phyloP scores from a whole-genome alignment of 2,113 vertebrate genomes.

The Chlorodrepanis virens region DNA sequence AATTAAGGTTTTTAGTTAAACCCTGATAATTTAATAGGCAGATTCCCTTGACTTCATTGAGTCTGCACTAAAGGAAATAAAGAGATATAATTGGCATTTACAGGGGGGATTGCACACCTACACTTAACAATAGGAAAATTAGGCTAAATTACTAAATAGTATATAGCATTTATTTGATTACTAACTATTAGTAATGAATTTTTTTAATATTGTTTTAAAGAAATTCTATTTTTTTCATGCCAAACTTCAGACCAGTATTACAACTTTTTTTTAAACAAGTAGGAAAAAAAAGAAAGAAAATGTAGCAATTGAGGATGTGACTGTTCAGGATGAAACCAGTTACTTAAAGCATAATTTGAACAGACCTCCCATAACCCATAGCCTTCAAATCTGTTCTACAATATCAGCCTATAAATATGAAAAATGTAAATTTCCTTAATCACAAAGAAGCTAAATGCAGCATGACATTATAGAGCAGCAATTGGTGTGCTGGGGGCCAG shows the following conservation, averaged over 20 bases:
- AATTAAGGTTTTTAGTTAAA: not conserved
- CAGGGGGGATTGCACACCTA: not conserved
- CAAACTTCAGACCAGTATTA: not conserved
- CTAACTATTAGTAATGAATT: not conserved
- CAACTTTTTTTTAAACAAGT: not conserved
- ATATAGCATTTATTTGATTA: not conserved
- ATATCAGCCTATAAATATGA: not conserved
- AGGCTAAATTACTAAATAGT: not conserved
- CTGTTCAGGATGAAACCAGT: not conserved
- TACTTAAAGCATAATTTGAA: not conserved
- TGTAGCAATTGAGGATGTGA: not conserved
- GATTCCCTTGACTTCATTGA: not conserved
- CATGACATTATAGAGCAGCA: constrained; percentile 30
- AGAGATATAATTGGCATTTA: not conserved
- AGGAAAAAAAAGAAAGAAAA: not conserved
- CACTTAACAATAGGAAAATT: not conserved
- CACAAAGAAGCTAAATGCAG: not conserved
- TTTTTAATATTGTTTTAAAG: not conserved
- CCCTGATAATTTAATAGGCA: not conserved
- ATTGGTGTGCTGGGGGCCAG: constrained; percentile 13
- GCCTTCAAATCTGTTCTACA: not conserved
- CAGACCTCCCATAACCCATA: not conserved
- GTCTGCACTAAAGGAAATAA: not conserved
- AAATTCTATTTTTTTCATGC: not conserved
- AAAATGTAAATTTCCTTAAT: constrained; percentile 40